Evolutionary conservation across 2,113 vertebrate genomes (phyloP), one percentile per base, ranked within the genome.

Genomic region (Oriolus oriolus): DNA sequence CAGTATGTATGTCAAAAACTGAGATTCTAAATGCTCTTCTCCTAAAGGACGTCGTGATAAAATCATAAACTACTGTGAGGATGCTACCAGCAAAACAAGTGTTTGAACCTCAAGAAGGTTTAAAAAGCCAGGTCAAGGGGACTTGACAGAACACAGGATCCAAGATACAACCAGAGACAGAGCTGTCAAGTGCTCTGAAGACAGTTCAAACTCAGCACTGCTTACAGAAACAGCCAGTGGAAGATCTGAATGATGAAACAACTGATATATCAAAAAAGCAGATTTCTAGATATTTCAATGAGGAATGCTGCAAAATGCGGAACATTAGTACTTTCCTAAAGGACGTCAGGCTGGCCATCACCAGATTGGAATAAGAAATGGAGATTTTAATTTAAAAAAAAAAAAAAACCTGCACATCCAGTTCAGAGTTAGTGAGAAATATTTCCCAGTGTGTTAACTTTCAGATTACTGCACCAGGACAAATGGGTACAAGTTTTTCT

Each of bases 121-220:
- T 93, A 93, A 95, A 96, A 30, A 93, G 71, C n/a, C 79, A 92
- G 79, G 90, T 93, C 88, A 94, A 91, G 56, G 54, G 82, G 54
- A 94, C 82, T 77, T 91, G 66, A 87, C 64, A 86, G 82, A 96
- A 96, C 76, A 93, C 63, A 88, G 73, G 71, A 95, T 80, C 44
- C 79, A 91, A 95, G 87, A 80, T 56, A 83, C 10, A 92, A 94
- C 65, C 74, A 94, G 59, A 82, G 39, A 89, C 87, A 76, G 52
- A 89, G 83, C 92, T 96, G 85, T 94, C 87, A 93, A 95, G 61
- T 74, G 42, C 84, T 92, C 84, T 93, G 70, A 93, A 87, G 76
- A 70, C 50, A 88, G 59, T 78, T 96, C 91, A 93, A 71, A 94
- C 49, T 63, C 86, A 68, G 52, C 16, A 30, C 13, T 87, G 22